Evolutionary conservation across 2,113 vertebrate species (phyloP).

Genomic region (Steatornis caripensis): DNA sequence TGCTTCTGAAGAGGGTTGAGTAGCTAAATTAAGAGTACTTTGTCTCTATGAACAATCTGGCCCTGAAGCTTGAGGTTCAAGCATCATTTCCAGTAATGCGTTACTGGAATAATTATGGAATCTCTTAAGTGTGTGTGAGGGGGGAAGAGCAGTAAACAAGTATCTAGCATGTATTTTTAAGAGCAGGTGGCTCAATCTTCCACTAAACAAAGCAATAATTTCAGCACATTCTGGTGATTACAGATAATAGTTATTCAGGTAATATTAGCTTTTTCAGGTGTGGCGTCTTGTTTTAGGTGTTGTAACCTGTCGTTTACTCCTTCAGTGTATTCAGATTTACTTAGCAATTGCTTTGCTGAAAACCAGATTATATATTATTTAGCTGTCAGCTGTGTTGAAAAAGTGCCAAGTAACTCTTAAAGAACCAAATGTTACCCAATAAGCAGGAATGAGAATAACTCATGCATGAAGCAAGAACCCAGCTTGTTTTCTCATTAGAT

Average conservation of each 20-base stretch:
- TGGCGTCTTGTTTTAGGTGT: slow-evolving; percentile 65
- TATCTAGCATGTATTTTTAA: slow-evolving; percentile 26
- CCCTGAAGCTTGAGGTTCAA: background rate
- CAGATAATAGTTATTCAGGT: slow-evolving; percentile 64
- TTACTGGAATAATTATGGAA: background rate
- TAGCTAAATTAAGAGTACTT: background rate
- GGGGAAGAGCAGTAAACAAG: background rate
- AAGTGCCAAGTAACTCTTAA: slow-evolving; percentile 47
- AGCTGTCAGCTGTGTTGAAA: slow-evolving; percentile 62
- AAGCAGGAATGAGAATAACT: background rate
- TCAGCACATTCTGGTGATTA: slow-evolving; percentile 65
- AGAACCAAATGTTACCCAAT: slow-evolving; percentile 31
- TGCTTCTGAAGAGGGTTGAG: background rate
- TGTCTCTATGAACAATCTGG: background rate
- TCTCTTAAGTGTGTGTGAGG: background rate
- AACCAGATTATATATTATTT: slow-evolving; percentile 73
- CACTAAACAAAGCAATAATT: slow-evolving; percentile 64
- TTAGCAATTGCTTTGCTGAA: slow-evolving; percentile 71
- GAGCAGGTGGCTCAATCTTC: slow-evolving; percentile 65
- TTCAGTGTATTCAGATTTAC: slow-evolving; percentile 32
- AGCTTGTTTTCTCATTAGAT: background rate
- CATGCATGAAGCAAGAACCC: background rate
- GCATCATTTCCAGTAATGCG: background rate
- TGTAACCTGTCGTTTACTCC: slow-evolving; percentile 49
- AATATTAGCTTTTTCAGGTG: slow-evolving; percentile 72